phyloP scores from a whole-genome alignment of 2,113 vertebrate species.

The Collichthys lucidus region DNA sequence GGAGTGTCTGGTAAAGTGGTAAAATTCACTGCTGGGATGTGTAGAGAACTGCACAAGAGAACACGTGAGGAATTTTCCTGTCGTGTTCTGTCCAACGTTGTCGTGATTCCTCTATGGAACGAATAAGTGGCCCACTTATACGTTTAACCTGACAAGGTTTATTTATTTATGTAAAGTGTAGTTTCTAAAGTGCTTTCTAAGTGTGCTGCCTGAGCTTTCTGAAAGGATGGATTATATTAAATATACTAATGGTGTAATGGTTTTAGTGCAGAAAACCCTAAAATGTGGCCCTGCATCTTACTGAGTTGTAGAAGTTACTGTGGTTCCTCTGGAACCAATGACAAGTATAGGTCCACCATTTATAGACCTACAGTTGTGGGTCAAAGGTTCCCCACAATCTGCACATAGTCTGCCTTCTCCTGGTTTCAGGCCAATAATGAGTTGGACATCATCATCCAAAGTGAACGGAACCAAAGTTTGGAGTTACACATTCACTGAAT shows the following conservation, averaged over 20 bases:
- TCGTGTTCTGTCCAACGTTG: not conserved
- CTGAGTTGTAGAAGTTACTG: not conserved
- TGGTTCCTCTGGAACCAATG: not conserved
- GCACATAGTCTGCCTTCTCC: not conserved
- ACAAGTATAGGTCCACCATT: not conserved
- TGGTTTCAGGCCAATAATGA: not conserved
- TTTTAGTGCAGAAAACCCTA: not conserved
- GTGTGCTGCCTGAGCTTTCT: not conserved
- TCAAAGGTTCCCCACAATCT: not conserved
- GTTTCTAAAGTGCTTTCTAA: not conserved
- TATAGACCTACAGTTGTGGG: not conserved
- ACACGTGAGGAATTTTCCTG: not conserved
- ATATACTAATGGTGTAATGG: too few relatives aligned
- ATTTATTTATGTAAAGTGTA: constrained; percentile 5
- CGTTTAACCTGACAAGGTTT: not conserved
- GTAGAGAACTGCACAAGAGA: not conserved
- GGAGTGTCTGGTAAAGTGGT: not conserved
- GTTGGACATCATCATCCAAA: too few relatives aligned
- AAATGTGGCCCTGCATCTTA: not conserved
- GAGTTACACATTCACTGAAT: too few relatives aligned
- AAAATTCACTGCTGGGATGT: not conserved
- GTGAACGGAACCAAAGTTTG: too few relatives aligned
- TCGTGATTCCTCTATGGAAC: not conserved
- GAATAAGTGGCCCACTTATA: not conserved
- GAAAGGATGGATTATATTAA: not conserved